Conservation (phyloP, 2,113 vertebrate genomes). For the Talpa occidentalis region DNA sequence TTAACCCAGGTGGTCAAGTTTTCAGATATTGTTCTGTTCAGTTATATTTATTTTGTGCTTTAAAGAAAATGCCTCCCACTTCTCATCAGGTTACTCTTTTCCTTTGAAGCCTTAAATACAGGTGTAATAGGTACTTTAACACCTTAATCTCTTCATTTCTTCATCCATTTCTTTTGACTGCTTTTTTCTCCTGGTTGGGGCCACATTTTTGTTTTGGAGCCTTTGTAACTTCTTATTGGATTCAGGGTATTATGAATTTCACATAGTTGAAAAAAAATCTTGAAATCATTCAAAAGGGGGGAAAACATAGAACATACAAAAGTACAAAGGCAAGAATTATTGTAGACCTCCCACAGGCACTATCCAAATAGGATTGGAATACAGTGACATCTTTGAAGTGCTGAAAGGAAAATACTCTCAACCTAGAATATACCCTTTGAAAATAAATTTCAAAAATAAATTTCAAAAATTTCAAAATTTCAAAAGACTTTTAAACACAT, state of each 20-base stretch:
- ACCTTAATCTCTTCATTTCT: background rate
- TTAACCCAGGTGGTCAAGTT: background rate
- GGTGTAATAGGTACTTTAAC: background rate
- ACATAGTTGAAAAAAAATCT: background rate
- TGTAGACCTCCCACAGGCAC: background rate
- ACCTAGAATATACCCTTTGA: no score
- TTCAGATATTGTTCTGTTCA: background rate
- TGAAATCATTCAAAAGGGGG: background rate
- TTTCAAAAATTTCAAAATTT: no score
- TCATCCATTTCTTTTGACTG: background rate
- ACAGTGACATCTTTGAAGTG: no score
- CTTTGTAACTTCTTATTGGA: background rate
- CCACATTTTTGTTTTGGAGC: background rate
- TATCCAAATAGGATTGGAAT: background rate
- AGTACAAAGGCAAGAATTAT: background rate
- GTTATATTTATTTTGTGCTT: no score
- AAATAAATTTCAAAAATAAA: background rate
- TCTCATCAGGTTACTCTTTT: no score
- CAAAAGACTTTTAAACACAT: background rate
- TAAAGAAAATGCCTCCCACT: background rate
- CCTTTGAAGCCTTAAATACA: no score
- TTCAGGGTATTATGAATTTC: background rate
- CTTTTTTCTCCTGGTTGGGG: background rate
- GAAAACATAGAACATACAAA: background rate
- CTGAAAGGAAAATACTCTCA: no score